phyloP scores from a whole-genome alignment of 1,140 invertebrate genomes.

The Planococcus citri region DNA sequence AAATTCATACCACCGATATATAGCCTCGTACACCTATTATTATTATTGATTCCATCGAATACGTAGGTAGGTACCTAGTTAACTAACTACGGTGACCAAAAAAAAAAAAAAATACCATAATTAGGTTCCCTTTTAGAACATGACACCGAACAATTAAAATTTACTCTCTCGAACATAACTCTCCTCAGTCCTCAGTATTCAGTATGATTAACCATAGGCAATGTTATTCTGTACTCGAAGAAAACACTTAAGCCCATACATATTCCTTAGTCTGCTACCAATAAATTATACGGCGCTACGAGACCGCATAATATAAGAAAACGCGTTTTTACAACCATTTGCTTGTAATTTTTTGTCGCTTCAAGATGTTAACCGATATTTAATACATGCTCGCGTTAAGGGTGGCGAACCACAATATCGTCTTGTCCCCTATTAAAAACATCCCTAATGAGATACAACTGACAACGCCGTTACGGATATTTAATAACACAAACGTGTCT shows the following conservation, averaged over 20 bases:
- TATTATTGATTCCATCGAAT: too few relatives aligned
- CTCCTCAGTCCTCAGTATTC: too few relatives aligned
- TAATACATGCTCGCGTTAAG: not conserved
- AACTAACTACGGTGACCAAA: too few relatives aligned
- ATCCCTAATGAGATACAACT: constrained; percentile 19
- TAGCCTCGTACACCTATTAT: too few relatives aligned
- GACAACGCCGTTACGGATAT: constrained; percentile 8
- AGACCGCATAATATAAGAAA: not conserved
- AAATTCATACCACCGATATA: too few relatives aligned
- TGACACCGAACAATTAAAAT: not conserved
- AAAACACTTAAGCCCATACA: too few relatives aligned
- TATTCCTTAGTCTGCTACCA: not conserved
- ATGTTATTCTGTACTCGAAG: too few relatives aligned
- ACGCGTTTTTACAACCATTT: constrained; percentile 14
- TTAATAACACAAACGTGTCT: not conserved
- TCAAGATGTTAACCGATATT: constrained; percentile 14
- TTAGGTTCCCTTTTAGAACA: too few relatives aligned
- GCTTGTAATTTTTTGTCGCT: constrained; percentile 14
- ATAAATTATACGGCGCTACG: constrained; percentile 16
- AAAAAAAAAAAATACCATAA: too few relatives aligned
- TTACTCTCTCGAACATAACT: not conserved
- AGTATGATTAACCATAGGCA: not conserved
- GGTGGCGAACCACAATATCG: not conserved
- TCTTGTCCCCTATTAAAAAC: constrained; percentile 1
- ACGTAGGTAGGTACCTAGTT: too few relatives aligned